Percentiles rank a stretch among this genome's conserved stretches.
Evolutionary conservation across 2,797 vertebrate species (phyloP).

Genomic region (Miichthys miiuy): DNA sequence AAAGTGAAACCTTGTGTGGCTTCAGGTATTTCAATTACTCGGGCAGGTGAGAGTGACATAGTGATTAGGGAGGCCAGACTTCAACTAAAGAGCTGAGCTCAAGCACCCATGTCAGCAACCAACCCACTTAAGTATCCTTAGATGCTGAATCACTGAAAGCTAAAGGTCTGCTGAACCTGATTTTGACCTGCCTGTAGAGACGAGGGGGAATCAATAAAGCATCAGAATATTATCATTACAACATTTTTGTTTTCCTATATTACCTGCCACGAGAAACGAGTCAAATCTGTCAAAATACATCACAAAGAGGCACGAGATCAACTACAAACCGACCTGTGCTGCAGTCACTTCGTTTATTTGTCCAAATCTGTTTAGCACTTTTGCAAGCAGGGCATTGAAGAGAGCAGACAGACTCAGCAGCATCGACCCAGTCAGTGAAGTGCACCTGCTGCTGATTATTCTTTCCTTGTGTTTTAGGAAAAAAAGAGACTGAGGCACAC

Average conservation of each 20-base stretch:
- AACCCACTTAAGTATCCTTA: constrained; percentile 38
- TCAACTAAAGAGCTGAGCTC: constrained; percentile 31
- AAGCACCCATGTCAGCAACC: constrained; percentile 44
- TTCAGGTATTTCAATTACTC: constrained; percentile 49
- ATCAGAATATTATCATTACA: constrained; percentile 17
- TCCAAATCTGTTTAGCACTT: constrained; percentile 34
- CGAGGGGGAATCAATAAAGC: constrained; percentile 21
- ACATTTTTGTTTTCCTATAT: constrained; percentile 12
- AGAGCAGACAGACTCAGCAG: constrained; percentile 6
- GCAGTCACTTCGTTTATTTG: constrained; percentile 16
- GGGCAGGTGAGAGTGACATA: constrained; percentile 30
- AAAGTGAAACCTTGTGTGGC: constrained; percentile 12
- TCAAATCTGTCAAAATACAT: constrained; percentile 7
- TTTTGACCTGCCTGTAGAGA: constrained; percentile 20
- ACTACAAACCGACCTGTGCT: constrained; percentile 10
- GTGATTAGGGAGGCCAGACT: constrained; percentile 47
- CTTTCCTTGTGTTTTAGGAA: constrained; percentile 18
- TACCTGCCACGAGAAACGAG: constrained; percentile 14
- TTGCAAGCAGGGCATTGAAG: constrained; percentile 21
- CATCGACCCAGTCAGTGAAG: constrained; percentile 26
- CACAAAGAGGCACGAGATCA: neutral
- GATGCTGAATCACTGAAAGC: constrained; percentile 21
- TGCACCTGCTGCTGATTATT: constrained; percentile 41
- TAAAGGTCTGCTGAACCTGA: constrained; percentile 17
- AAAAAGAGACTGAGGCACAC: constrained; percentile 31